Evolutionary conservation across 1,140 invertebrate genomes (phyloP).

Genomic region (Sinella curviseta): DNA sequence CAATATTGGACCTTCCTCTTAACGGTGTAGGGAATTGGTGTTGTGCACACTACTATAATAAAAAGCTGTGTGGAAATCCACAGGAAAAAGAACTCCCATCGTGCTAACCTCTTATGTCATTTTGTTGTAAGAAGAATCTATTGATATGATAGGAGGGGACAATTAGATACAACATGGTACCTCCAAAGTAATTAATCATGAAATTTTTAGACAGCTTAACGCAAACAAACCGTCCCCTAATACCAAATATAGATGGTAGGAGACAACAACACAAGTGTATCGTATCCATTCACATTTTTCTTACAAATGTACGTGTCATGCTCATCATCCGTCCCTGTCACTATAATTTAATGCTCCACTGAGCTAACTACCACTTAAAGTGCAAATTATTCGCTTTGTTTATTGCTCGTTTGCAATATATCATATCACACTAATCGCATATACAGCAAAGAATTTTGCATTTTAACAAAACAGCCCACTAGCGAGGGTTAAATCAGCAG

Average conservation of each 20-base stretch:
- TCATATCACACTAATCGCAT: not conserved
- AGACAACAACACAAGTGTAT: not conserved
- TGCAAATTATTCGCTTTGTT: conserved; percentile 23
- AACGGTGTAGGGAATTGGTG: not conserved
- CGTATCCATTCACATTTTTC: no score
- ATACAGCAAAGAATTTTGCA: not conserved
- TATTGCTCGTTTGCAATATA: conserved; percentile 6
- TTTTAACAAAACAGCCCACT: no score
- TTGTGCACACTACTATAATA: not conserved
- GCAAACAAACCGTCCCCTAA: not conserved
- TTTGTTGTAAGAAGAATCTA: no score
- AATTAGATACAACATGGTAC: not conserved
- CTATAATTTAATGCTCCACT: conserved; percentile 20
- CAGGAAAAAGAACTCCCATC: no score
- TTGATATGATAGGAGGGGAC: no score
- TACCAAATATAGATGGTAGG: conserved; percentile 2
- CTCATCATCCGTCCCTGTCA: conserved; percentile 15
- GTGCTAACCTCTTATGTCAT: no score
- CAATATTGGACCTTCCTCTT: not conserved
- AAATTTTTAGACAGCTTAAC: conserved; percentile 13
- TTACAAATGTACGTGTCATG: conserved; percentile 9
- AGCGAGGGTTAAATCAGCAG: no score
- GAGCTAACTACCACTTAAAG: conserved; percentile 24
- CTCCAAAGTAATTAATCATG: conserved; percentile 9
- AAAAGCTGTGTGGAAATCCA: no score